Percentiles rank a stretch among this genome's conserved stretches.
Conservation (phyloP, 1,140 invertebrate species). For the Meloidogyne hapla region DNA sequence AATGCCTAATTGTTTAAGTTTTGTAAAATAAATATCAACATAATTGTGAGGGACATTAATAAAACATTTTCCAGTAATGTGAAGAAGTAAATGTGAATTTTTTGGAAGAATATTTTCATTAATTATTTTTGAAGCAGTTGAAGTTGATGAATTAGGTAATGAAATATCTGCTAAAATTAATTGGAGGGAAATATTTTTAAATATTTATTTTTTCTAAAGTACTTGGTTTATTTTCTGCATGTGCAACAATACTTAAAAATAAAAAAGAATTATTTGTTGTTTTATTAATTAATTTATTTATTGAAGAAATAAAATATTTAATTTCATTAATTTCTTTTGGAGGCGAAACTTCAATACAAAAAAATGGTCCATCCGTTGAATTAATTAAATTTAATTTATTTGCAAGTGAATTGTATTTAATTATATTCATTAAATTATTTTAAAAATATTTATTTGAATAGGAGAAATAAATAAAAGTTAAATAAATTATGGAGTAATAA, state of each 20-base stretch:
- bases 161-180: background rate
- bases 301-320: background rate
- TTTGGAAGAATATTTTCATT: background rate
- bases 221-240: slow-evolving; percentile 8
- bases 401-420: background rate
- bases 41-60: background rate
- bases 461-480: background rate
- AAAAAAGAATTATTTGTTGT: slow-evolving; percentile 4
- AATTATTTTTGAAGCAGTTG: background rate
- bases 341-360: background rate
- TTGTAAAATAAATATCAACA: background rate
- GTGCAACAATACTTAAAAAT: background rate
- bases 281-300: background rate
- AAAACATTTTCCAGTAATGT: slow-evolving; percentile 9
- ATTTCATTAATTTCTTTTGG: background rate
- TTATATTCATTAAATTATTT: background rate
- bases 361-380: background rate
- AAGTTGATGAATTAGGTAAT: slow-evolving; percentile 7
- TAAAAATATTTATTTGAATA: background rate
- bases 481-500: too few relatives aligned
- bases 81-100: slow-evolving; percentile 1
- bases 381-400: slow-evolving; percentile 1
- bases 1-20: background rate
- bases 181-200: background rate
- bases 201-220: background rate